Percentiles rank a stretch among this genome's conserved stretches.
phyloP scores from a whole-genome alignment of 2,113 vertebrate genomes.

The Pandion haliaetus region DNA sequence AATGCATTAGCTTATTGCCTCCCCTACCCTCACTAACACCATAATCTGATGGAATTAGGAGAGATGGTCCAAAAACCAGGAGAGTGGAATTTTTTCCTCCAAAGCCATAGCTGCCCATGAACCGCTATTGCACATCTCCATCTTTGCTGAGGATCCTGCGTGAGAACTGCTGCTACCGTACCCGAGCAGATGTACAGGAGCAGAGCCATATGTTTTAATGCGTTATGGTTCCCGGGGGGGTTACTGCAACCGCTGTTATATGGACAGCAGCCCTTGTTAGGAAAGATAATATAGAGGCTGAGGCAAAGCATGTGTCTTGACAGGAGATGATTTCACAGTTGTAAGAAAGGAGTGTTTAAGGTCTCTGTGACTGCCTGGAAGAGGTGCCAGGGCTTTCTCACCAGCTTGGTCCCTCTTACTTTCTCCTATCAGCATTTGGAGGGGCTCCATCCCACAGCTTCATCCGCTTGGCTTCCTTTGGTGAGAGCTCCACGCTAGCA shows the following conservation, averaged over 20 bases:
- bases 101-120: fast-evolving
- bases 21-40: background rate
- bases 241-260: background rate
- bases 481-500: background rate
- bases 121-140: fast-evolving
- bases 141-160: background rate
- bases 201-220: background rate
- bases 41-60: slow-evolving; percentile 37
- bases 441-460: slow-evolving; percentile 9
- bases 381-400: slow-evolving; percentile 4
- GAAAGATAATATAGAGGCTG: background rate
- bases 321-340: background rate
- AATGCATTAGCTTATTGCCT: background rate
- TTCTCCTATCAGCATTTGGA: slow-evolving; percentile 35
- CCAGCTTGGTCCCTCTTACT: background rate
- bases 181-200: background rate
- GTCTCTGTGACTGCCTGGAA: background rate
- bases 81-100: background rate
- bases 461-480: slow-evolving; percentile 32
- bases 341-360: background rate
- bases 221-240: background rate
- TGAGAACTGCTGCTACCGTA: background rate
- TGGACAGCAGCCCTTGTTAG: background rate
- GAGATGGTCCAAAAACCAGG: background rate
- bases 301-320: background rate